Base-by-base conservation (phyloP, 2,888 invertebrate species). In the Drosophila neonasuta region DNA sequence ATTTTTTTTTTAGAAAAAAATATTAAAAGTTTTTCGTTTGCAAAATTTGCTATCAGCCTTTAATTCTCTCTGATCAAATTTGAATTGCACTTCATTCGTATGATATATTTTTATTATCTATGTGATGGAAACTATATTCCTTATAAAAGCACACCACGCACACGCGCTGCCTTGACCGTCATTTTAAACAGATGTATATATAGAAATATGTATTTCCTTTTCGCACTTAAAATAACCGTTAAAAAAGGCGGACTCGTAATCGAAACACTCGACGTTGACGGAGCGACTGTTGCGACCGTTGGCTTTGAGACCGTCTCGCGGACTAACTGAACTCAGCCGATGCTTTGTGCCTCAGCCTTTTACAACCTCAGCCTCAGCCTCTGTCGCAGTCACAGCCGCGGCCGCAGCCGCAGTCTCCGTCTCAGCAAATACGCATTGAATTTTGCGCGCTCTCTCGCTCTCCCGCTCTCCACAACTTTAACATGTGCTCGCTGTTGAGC, bases 291-390 rank as follows among this genome's bases (percentile, higher is more conserved):
- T 10, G 32, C 73, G 68, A 86, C 80, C 81, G 78, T 57, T 86
- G 60, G 58, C 71, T 68, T 65, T 69, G 81, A 78, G 76, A 83
- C 86, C 86, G 80, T 59, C 76, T 70, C 79, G 54, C 86, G 84
- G 81, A 81, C 86, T 86, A 63, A 61, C 44, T 3, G 34, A 48
- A 61, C 54, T 51, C 36, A 68, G 44, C 32, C 42, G 49, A 34
- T 46, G 55, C 45, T 29, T 48, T 15, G 44, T 10, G 32, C 46
- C 42, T 46, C 17, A 13, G 24, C 55, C 49, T 44, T 49, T 36
- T 24, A 24, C 54, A 54, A 42, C 39, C 51, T 44, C 54, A 55
- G 34, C 39, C 51, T 44, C 54, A 55, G 34, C 29, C 45, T 29
- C 13, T 6, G 13, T 6, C n/a, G 20, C 30, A 13, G 34, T 41